Percentiles rank a stretch among this genome's conserved stretches.
phyloP scores from a whole-genome alignment of 2,113 vertebrate genomes.

The Heterocephalus glaber region DNA sequence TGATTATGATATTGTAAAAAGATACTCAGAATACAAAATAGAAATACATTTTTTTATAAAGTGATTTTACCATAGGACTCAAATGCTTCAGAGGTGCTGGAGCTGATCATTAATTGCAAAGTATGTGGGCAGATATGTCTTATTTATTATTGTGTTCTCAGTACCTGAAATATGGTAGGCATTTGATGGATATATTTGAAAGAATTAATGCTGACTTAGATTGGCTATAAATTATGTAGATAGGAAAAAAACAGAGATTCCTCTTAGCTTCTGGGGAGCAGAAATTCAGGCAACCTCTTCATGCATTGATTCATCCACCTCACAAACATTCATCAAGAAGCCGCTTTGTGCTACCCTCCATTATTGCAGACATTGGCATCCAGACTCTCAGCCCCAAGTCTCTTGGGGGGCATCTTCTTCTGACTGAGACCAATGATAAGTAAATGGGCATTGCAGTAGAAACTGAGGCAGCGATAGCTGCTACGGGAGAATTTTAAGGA shows the following conservation, averaged over 20 bases:
- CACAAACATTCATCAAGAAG: constrained; percentile 7
- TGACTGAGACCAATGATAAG: neutral
- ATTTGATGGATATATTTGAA: constrained; percentile 68
- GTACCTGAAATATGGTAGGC: constrained; percentile 45
- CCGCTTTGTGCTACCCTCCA: neutral
- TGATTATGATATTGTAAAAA: constrained; percentile 27
- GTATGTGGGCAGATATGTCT: neutral
- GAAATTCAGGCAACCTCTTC: neutral
- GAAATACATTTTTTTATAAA: neutral
- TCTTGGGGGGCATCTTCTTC: neutral
- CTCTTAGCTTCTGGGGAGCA: neutral
- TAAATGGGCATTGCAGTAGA: neutral
- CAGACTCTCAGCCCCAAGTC: neutral
- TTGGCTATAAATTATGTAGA: constrained; percentile 64
- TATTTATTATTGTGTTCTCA: constrained; percentile 68
- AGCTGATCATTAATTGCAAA: constrained; percentile 61
- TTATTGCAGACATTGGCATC: neutral
- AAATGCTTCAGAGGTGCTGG: neutral
- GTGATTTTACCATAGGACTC: neutral
- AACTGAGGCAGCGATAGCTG: neutral
- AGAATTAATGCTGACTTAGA: constrained; percentile 62
- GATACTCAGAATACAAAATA: neutral
- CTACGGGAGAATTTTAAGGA: neutral
- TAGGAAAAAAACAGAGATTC: constrained; percentile 48
- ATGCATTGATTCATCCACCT: constrained; percentile 24